Base-by-base conservation (phyloP, 1,140 invertebrate species). In the Lepeophtheirus salmonis region DNA sequence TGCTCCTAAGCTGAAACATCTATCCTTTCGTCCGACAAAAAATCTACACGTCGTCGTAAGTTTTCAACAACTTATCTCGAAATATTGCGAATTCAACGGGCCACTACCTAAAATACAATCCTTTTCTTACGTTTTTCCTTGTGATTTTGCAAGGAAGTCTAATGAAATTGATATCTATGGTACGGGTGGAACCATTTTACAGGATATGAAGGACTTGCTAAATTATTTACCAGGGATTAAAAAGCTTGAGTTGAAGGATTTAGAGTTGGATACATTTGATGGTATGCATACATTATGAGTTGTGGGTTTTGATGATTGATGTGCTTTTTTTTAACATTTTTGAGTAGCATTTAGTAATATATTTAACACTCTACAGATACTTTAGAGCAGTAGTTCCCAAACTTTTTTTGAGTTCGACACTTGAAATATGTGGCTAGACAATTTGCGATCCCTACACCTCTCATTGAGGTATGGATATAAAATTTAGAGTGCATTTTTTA, bases 1-100 rank as follows among this genome's bases (percentile, higher is more conserved):
- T 48, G 85, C 84, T 0, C 70, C 68, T 54, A 74, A 81, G 66
- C 76, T 88, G 63, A 75, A 79, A 53, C 75, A 73, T 12, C 68
- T 89, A 2, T 75, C 82, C 12, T 80, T 89, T 60, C 75, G 77
- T 16, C 84, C 84, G 0, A 83, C 83, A 74, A 72, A 77, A 21
- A 86, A 86, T 69, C 86, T 87, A 64, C 83, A 83, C 66, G 88
- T 88, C 68, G 72, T 88, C 2, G 87, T 82, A 66, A 83, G 87
- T 69, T 87, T 87, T 65, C 84, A 86, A 79, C 83, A 82, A 26
- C 79, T 86, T 74, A 67, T 83, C 49, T 82, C 79, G 2, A 86
- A 80, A 75, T 84, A 80, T 63, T 61, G 64, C 58, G 25, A 63
- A 62, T 63, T 64, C 30, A 63, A 65, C 20, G 64, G 66, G 1